A percentile compares a stretch with the other conserved stretches of the same genome.
Evolutionary conservation across 2,113 vertebrate genomes (phyloP).

Genomic region (Phalacrocorax aristotelis): DNA sequence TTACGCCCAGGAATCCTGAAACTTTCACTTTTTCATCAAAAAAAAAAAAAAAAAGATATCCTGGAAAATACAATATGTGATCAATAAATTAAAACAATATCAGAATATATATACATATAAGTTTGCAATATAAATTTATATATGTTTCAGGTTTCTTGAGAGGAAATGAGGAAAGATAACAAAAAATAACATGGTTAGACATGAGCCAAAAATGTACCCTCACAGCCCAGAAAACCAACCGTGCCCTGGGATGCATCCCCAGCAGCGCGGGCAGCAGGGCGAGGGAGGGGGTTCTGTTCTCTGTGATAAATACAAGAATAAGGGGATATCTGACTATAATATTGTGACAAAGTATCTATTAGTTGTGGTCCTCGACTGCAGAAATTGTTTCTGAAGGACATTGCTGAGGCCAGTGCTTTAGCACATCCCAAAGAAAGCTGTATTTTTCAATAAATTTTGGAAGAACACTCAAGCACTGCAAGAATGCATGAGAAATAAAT

Average conservation of each 20-base stretch:
- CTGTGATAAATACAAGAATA: neutral
- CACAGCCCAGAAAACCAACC: too few species aligned
- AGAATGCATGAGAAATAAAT: neutral
- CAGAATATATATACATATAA: neutral
- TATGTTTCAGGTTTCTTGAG: neutral
- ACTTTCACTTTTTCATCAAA: neutral
- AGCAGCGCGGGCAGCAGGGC: too few species aligned
- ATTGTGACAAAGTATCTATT: neutral
- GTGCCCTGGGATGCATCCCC: too few species aligned
- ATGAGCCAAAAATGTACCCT: too few species aligned
- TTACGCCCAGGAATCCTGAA: neutral
- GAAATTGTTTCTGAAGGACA: neutral
- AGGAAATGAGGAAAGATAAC: neutral
- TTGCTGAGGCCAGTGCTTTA: neutral
- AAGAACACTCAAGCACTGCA: neutral
- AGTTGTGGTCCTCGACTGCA: neutral
- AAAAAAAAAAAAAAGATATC: neutral
- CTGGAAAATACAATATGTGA: neutral
- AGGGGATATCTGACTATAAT: neutral
- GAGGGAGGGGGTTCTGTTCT: neutral
- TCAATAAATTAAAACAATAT: neutral
- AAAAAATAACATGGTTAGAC: neutral
- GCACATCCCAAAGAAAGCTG: fast-evolving
- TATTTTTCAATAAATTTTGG: neutral
- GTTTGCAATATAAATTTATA: neutral